A percentile compares a stretch with the other conserved stretches of the same genome.
Conservation (phyloP, 2,113 vertebrate genomes). For the Anolis sagrei region DNA sequence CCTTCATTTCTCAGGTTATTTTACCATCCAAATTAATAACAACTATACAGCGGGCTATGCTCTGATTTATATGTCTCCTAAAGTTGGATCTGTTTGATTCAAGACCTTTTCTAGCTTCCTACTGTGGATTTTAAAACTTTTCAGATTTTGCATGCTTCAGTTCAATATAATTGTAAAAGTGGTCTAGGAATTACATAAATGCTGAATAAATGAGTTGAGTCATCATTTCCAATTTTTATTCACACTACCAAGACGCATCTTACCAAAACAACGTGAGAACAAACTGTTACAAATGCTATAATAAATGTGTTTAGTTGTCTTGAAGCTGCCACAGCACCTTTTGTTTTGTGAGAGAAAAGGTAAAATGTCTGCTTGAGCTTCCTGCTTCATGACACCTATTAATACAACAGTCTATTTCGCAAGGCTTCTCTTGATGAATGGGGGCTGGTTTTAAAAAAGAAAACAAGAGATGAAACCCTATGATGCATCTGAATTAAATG, state of each 20-base stretch:
- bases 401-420: not conserved
- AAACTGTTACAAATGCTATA: not conserved
- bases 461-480: slow-evolving; percentile 13
- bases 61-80: not conserved
- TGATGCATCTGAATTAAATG: slow-evolving; percentile 3
- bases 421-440: slow-evolving; percentile 10
- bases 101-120: not conserved
- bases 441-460: not conserved
- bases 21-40: not conserved
- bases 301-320: not conserved
- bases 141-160: not conserved
- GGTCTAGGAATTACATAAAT: not conserved
- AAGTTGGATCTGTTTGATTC: not conserved
- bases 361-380: not conserved
- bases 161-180: not conserved
- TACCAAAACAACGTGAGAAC: not conserved
- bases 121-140: not conserved
- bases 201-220: not conserved
- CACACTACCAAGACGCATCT: not conserved
- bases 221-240: not conserved
- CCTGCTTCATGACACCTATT: not conserved
- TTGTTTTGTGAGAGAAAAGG: not conserved
- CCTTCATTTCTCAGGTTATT: not conserved
- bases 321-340: not conserved
- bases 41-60: not conserved